Evolutionary conservation across 2,888 invertebrate species (phyloP), one percentile per base, ranked within the genome.

Genomic region (Anticlea derivata): DNA sequence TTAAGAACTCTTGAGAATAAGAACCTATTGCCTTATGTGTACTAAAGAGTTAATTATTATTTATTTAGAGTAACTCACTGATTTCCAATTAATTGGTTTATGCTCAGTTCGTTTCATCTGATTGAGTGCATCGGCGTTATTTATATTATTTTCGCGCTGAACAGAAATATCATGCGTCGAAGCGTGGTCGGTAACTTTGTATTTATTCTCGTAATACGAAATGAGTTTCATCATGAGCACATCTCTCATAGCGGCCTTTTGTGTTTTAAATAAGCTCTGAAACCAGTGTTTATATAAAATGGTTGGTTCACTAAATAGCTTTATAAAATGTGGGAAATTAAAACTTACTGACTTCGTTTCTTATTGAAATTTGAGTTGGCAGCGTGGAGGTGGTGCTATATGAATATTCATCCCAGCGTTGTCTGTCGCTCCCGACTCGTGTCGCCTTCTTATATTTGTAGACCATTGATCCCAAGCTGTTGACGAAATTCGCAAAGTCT

Each of bases 171-270:
- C 33, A 10, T 52, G 30, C 12, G 55, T 31, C 17, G 29, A 35
- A 12, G 62, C 66, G 11, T 53, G 40, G 39, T 66, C 58, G 3
- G 66, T 59, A 13, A 82, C 50, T 58, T 76, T 76, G 59, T 80
- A 83, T 61, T 83, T 84, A 52, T 80, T 75, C 53, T 83, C 84
- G 46, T 83, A 84, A 62, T 80, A 83, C 7, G 81, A 81, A 7
- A 84, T 77, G 10, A 84, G 71, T 56, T 83, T 83, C 80, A 84
- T 75, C 82, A 83, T 83, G 5, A 83, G 66, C 10, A 74, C 69
- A 44, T 78, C 79, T 55, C 67, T 68, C 17, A 80, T 53, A 12
- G 66, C 60, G 11, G 57, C 61, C 37, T 73, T 80, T 63, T 74
- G 73, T 8, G 54, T 55, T 39, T 54, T 63, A 7, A 54, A 44